Percentiles rank a stretch among this genome's conserved stretches.
These are phyloP conservation scores for Hymenopus coronatus DNA, from an alignment of 2,888 invertebrate genomes.

Conservation along the genomic window DNA sequence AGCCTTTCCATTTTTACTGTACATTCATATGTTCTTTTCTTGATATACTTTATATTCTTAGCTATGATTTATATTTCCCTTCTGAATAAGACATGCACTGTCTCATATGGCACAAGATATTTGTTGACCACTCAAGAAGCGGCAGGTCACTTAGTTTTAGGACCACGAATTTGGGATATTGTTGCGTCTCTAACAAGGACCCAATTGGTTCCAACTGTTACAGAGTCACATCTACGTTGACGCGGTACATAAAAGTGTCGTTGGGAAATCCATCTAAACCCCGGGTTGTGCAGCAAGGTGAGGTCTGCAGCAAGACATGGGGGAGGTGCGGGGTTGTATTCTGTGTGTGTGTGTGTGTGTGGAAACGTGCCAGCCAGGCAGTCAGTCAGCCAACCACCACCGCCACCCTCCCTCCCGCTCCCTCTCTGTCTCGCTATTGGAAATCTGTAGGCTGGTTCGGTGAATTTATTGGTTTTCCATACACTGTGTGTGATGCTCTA, in stretches of 20 bases:
- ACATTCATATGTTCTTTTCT: too few species aligned
- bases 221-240: not conserved
- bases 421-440: constrained; percentile 29
- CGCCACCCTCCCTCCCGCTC: not conserved
- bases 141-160: too few species aligned
- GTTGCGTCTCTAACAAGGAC: not conserved
- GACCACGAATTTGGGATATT: not conserved
- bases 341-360: not conserved
- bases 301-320: not conserved
- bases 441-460: constrained; percentile 32
- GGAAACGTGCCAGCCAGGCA: not conserved
- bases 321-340: not conserved
- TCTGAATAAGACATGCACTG: too few species aligned
- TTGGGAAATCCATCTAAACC: not conserved
- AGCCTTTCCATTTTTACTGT: too few species aligned
- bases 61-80: too few species aligned
- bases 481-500: constrained; percentile 26
- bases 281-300: not conserved
- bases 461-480: constrained; percentile 35
- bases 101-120: too few species aligned
- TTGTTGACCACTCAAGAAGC: too few species aligned
- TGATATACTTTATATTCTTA: too few species aligned
- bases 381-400: not conserved
- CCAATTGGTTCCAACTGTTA: not conserved
- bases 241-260: not conserved